Percentiles rank a stretch among this genome's conserved stretches.
phyloP scores from a whole-genome alignment of 1,140 invertebrate species.

The Meteorus sp. region DNA sequence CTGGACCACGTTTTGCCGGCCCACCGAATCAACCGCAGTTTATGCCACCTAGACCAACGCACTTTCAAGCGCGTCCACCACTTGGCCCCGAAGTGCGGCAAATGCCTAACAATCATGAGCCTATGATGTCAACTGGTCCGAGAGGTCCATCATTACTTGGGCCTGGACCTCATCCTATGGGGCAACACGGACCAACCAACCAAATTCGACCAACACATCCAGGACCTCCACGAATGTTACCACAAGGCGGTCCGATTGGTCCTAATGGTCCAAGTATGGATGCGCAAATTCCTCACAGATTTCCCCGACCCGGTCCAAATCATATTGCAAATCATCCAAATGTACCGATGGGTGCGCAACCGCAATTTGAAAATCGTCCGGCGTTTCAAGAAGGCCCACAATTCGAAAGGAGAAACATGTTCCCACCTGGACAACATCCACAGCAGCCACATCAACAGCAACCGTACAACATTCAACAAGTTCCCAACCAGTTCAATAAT shows the following conservation, averaged over 20 bases:
- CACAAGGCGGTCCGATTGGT: too few species aligned
- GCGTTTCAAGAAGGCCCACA: conserved; percentile 41
- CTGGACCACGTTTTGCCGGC: conserved; percentile 35
- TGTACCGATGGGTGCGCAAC: conserved; percentile 34
- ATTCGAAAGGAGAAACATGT: conserved; percentile 38
- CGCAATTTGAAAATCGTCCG: conserved; percentile 42
- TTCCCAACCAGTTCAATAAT: conserved; percentile 27
- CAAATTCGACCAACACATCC: conserved; percentile 36
- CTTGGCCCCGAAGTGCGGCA: conserved; percentile 11
- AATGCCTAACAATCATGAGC: conserved; percentile 35
- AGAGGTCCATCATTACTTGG: conserved; percentile 32
- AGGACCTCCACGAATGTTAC: conserved; percentile 24
- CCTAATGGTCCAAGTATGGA: conserved; percentile 26
- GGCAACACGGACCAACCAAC: conserved; percentile 27
- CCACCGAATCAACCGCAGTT: conserved; percentile 40
- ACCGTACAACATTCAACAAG: conserved; percentile 35
- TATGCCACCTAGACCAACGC: conserved; percentile 32
- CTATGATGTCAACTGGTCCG: conserved; percentile 37
- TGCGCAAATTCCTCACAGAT: conserved; percentile 19
- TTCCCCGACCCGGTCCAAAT: conserved; percentile 19
- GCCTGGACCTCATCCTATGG: conserved; percentile 20
- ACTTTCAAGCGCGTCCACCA: conserved; percentile 22
- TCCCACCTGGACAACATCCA: conserved; percentile 33
- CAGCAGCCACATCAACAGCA: conserved; percentile 35
- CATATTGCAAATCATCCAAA: conserved; percentile 38